Evolutionary conservation across 2,113 vertebrate genomes (phyloP).

Genomic region (Labeo rohita): DNA sequence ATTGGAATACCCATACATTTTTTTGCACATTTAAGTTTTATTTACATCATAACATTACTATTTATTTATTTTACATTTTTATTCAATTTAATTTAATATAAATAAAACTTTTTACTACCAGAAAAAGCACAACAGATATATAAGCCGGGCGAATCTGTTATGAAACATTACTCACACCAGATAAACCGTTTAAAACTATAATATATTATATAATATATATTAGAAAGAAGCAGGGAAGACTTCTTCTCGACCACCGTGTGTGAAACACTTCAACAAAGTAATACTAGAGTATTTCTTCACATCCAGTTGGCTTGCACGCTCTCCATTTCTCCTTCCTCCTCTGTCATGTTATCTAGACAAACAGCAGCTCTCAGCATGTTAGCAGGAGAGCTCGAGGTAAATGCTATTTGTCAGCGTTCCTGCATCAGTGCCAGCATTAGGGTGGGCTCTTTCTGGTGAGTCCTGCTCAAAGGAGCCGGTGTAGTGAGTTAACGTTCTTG

Average conservation of each 20-base stretch:
- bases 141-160: neutral
- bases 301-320: neutral
- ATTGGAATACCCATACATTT: neutral
- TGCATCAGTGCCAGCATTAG: conserved; percentile 60
- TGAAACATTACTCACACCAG: neutral
- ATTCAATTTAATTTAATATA: neutral
- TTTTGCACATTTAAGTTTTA: neutral
- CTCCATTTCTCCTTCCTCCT: conserved; percentile 1
- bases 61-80: neutral
- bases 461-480: conserved; percentile 57
- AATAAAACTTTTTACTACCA: neutral
- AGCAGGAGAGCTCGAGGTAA: conserved; percentile 70
- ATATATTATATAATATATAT: neutral
- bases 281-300: neutral
- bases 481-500: conserved; percentile 48
- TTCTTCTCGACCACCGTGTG: neutral
- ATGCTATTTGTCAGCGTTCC: conserved; percentile 70
- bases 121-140: neutral
- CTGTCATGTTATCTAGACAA: conserved; percentile 57
- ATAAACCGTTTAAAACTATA: neutral
- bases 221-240: neutral
- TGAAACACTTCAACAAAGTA: neutral
- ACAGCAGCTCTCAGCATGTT: conserved; percentile 71
- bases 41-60: neutral
- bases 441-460: conserved; percentile 59